phyloP scores from a whole-genome alignment of 2,888 invertebrate genomes.

The Eupsilia transversa region DNA sequence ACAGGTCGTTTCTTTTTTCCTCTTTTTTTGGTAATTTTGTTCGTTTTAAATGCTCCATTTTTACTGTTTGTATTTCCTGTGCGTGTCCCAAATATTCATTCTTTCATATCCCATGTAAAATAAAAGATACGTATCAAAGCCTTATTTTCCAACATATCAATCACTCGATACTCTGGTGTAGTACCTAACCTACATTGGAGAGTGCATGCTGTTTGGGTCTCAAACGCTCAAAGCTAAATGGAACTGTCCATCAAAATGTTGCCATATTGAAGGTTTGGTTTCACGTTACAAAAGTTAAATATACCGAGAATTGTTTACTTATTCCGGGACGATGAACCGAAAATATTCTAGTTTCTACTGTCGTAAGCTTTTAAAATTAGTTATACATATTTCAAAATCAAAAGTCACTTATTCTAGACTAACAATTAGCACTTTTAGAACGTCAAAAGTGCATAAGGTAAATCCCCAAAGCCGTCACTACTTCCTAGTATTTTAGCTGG shows the following conservation, averaged over 20 bases:
- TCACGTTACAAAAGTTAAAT: neutral
- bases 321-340: neutral
- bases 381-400: no score
- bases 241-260: slow-evolving; percentile 35
- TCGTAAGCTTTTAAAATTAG: neutral
- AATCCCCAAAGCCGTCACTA: neutral
- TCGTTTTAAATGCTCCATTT: no score
- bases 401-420: neutral
- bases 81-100: no score
- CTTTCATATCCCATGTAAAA: no score
- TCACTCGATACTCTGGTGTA: neutral
- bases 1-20: no score
- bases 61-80: no score
- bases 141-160: slow-evolving; percentile 12
- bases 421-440: neutral
- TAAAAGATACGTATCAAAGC: neutral
- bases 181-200: slow-evolving; percentile 12
- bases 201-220: slow-evolving; percentile 17
- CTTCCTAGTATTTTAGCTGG: neutral
- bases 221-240: slow-evolving; percentile 15
- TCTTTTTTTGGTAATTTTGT: no score
- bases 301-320: neutral
- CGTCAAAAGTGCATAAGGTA: neutral
- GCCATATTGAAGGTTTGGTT: neutral
- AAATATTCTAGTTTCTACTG: neutral